These are phyloP conservation scores for Paradisaea rubra DNA, from an alignment of 2,113 vertebrate species.

Conservation along the genomic window DNA sequence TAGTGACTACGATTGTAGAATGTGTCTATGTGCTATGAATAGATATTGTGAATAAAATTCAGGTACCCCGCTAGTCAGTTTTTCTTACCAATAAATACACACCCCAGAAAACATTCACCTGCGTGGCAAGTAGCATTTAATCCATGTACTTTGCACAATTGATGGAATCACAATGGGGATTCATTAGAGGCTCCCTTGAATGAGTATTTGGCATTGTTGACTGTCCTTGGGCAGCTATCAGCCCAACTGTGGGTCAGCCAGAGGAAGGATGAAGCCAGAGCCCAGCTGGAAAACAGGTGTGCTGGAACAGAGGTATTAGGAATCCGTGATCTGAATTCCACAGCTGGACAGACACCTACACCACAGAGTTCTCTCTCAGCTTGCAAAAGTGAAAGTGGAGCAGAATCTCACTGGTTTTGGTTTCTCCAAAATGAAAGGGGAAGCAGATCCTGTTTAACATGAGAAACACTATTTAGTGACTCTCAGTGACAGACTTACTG, in stretches of 20 bases:
- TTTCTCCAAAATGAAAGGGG: not conserved
- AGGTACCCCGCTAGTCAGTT: not conserved
- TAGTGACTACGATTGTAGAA: not conserved
- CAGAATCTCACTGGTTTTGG: not conserved
- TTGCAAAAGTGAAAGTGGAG: not conserved
- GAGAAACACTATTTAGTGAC: not conserved
- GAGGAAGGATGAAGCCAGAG: not conserved
- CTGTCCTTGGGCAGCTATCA: not conserved
- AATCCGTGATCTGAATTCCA: not conserved
- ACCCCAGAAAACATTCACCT: not conserved
- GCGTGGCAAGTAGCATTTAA: not conserved
- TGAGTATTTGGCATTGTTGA: not conserved
- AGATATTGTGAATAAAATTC: not conserved
- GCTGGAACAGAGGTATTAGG: not conserved
- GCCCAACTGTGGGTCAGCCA: not conserved
- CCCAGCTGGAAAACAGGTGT: not conserved
- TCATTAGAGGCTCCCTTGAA: not conserved
- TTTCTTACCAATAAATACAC: not conserved
- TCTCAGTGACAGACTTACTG: not conserved
- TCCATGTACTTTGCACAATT: not conserved
- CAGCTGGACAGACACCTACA: not conserved
- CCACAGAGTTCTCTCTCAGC: not conserved
- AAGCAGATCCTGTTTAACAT: not conserved
- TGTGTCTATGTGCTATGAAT: not conserved
- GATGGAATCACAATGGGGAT: not conserved